Conservation (phyloP, 1,140 invertebrate species). For the Temnothorax longispinosus region DNA sequence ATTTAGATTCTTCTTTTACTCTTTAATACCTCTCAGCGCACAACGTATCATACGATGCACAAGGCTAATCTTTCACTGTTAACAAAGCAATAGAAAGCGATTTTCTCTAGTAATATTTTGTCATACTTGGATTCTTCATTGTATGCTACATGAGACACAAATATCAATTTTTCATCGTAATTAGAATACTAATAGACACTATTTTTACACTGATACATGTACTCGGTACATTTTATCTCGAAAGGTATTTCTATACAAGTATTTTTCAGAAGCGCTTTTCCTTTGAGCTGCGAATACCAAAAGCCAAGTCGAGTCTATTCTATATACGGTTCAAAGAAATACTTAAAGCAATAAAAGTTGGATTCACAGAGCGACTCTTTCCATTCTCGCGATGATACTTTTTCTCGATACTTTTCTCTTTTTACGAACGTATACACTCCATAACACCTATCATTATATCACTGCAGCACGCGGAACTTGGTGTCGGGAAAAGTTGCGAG, state of each 20-base stretch:
- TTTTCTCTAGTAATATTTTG: background rate
- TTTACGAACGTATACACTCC: background rate
- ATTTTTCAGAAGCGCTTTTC: background rate
- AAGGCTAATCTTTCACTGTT: background rate
- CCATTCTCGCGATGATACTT: constrained; percentile 6
- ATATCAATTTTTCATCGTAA: background rate
- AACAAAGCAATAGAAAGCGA: background rate
- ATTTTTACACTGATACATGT: background rate
- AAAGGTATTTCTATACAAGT: background rate
- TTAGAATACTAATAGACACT: constrained; percentile 24
- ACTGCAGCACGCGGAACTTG: constrained; percentile 12
- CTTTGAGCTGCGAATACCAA: background rate
- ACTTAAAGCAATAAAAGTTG: constrained; percentile 30
- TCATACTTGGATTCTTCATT: background rate
- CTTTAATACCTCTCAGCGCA: background rate
- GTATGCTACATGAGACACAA: constrained; percentile 1
- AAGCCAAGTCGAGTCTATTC: background rate
- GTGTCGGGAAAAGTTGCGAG: constrained; percentile 26
- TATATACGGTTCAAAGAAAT: background rate
- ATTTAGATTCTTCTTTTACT: background rate
- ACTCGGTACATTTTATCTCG: background rate
- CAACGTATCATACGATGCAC: constrained; percentile 14
- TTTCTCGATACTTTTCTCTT: background rate
- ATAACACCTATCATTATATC: constrained; percentile 31
- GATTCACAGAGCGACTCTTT: background rate